phyloP scores from a whole-genome alignment of 2,888 invertebrate genomes.

The Drosophila siamana region DNA sequence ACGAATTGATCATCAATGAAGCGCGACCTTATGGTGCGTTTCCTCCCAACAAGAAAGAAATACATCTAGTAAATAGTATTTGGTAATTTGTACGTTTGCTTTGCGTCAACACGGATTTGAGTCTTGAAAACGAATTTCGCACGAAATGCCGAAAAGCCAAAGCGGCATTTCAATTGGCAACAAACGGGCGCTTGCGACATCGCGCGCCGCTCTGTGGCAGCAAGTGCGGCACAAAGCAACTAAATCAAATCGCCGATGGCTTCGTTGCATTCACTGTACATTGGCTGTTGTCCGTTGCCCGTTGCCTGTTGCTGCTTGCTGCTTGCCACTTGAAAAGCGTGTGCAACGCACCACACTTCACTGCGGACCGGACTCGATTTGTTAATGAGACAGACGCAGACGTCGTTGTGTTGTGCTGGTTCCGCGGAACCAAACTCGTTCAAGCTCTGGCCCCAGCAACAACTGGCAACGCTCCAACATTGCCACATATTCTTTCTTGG shows the following conservation, averaged over 20 bases:
- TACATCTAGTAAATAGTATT: too few species aligned
- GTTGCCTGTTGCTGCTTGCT: slow-evolving; percentile 53
- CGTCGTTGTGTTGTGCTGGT: slow-evolving; percentile 45
- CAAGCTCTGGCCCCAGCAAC: slow-evolving; percentile 45
- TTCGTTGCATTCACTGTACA: slow-evolving; percentile 52
- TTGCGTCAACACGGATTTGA: slow-evolving; percentile 15
- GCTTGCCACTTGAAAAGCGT: slow-evolving; percentile 70
- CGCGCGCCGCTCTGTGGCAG: neutral
- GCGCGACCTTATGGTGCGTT: slow-evolving; percentile 23
- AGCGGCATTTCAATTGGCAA: slow-evolving; percentile 46
- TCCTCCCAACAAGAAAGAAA: neutral
- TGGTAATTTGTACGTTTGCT: neutral
- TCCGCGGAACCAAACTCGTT: slow-evolving; percentile 79
- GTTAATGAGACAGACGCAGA: slow-evolving; percentile 58
- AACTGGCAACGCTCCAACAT: slow-evolving; percentile 39
- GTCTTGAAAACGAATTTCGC: slow-evolving; percentile 54
- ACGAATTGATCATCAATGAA: slow-evolving; percentile 49
- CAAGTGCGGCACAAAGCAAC: slow-evolving; percentile 30
- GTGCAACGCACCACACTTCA: slow-evolving; percentile 29
- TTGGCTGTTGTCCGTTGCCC: slow-evolving; percentile 60
- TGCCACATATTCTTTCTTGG: slow-evolving; percentile 74
- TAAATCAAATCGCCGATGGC: slow-evolving; percentile 45
- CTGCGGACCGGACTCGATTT: neutral
- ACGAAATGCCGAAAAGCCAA: slow-evolving; percentile 67
- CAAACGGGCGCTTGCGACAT: slow-evolving; percentile 46